phyloP scores from a whole-genome alignment of 1,140 invertebrate genomes.

The Cheumatopsyche charites region DNA sequence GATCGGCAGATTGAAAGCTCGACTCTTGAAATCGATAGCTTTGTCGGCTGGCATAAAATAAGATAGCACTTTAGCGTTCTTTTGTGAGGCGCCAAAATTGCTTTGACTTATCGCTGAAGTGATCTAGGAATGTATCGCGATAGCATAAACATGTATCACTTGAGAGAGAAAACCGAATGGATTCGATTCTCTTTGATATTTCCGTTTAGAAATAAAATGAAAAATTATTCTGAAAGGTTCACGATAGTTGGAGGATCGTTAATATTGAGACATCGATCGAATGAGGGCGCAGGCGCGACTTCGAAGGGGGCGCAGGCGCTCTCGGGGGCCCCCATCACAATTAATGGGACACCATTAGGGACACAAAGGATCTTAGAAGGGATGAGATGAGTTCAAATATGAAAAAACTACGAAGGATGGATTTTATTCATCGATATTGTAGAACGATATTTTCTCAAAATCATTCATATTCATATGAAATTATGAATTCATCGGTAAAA shows the following conservation, averaged over 20 bases:
- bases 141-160: too few relatives aligned
- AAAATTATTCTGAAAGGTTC: too few relatives aligned
- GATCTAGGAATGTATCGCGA: background rate
- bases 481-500: too few relatives aligned
- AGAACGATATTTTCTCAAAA: too few relatives aligned
- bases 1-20: slow-evolving; percentile 1
- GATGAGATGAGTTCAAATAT: background rate
- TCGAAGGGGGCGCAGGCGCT: slow-evolving; percentile 3
- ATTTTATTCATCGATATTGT: too few relatives aligned
- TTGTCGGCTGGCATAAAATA: background rate
- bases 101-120: too few relatives aligned
- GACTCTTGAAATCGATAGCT: slow-evolving; percentile 19
- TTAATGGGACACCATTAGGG: slow-evolving; percentile 20
- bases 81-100: too few relatives aligned
- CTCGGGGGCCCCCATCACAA: background rate
- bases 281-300: background rate
- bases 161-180: too few relatives aligned
- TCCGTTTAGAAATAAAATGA: too few relatives aligned
- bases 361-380: background rate
- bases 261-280: slow-evolving; percentile 4
- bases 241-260: background rate
- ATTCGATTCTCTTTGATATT: too few relatives aligned
- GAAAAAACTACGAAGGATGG: too few relatives aligned
- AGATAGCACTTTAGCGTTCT: background rate
- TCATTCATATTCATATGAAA: background rate